Evolutionary conservation across 2,113 vertebrate genomes (phyloP), one percentile per base, ranked within the genome.

Genomic region (Struthio camelus): DNA sequence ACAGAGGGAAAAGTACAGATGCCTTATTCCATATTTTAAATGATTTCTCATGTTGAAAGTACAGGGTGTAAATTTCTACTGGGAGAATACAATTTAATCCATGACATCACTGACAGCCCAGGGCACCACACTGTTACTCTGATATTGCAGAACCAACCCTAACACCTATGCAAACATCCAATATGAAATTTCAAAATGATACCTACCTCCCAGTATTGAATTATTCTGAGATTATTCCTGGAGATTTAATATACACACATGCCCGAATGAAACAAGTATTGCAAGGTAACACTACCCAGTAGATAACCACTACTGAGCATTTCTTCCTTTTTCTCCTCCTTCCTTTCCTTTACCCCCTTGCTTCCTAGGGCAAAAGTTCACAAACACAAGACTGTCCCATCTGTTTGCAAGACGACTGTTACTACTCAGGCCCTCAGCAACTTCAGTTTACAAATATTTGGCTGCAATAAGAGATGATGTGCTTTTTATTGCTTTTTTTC

Each of bases 331-430:
- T 71, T 71, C 53, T 89, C 42, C n/a, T 64, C 19, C 38, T 14
- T 75, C 44, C n/a, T 96, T 64, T 87, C 56, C 48, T 56, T 78
- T 32, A 28, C 46, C 17, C 54, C 88, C 71, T 72, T 64, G 69
- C 48, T 97, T 89, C 73, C 25, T 18, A 50, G 86, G 95, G 80
- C 89, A 87, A 54, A 96, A 95, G 94, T 95, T 95, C 96, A 96
- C 70, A 92, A 96, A 66, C 79, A 76, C 72, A 72, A 71, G 89
- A 54, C 56, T 80, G 54, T 84, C 59, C 66, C 95, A 96, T 96
- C 90, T 97, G 96, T 89, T 95, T 96, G 82, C 92, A 97, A 97
- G 90, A 97, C 95, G 94, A 62, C 64, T 80, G 12, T 88, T 79
- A 94, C 65, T n/a, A 27, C 38, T 90, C 46, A 51, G 0, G 58